phyloP scores from a whole-genome alignment of 2,797 vertebrate genomes.

The Sebastes matsubarae region DNA sequence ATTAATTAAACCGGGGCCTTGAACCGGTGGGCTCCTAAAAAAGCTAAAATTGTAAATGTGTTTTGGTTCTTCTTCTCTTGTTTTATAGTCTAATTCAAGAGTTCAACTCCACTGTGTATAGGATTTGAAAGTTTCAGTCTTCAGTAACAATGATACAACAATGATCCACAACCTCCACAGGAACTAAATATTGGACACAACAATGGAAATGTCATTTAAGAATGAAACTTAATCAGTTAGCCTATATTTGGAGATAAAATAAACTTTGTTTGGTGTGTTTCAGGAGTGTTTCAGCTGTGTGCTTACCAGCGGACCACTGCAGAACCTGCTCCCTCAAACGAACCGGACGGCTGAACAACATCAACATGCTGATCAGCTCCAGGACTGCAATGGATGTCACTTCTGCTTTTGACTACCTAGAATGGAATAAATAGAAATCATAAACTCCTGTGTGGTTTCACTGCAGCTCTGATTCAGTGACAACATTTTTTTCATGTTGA shows the following conservation, averaged over 20 bases:
- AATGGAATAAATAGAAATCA: slow-evolving; percentile 64
- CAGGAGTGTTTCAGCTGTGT: slow-evolving; percentile 82
- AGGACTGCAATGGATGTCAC: background rate
- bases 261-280: background rate
- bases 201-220: background rate
- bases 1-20: background rate
- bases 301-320: slow-evolving; percentile 74
- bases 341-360: slow-evolving; percentile 68
- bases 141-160: background rate
- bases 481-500: background rate
- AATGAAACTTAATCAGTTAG: background rate
- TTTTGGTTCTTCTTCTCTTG: background rate
- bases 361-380: background rate
- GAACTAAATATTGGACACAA: too few relatives aligned
- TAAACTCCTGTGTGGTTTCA: slow-evolving; percentile 17
- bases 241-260: background rate
- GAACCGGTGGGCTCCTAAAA: background rate
- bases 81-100: background rate
- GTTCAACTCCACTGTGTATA: background rate
- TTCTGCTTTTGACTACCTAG: slow-evolving; percentile 27
- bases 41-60: background rate
- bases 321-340: slow-evolving; percentile 68
- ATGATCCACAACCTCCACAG: background rate
- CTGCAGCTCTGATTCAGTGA: background rate
- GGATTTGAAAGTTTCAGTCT: background rate